Conservation (phyloP, 1,140 invertebrate genomes). For the Lordiphosa collinella region DNA sequence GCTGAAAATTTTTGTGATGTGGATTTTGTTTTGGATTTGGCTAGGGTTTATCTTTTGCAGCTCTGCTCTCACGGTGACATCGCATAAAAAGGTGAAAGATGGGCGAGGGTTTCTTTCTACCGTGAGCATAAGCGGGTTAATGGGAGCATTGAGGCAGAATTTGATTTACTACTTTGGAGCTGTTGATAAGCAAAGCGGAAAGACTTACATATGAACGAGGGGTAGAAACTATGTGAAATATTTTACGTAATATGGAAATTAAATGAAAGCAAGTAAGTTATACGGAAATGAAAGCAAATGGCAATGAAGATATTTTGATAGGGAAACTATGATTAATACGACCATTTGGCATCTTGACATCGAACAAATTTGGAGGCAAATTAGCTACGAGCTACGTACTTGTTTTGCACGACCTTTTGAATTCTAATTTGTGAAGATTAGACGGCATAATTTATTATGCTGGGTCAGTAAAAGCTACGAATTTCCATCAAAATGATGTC, state of each 20-base stretch:
- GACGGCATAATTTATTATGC: too few relatives aligned
- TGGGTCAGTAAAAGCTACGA: too few relatives aligned
- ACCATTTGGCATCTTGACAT: too few relatives aligned
- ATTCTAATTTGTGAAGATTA: too few relatives aligned
- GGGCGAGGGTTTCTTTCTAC: conserved; percentile 10
- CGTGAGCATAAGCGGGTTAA: conserved; percentile 5
- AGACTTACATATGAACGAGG: background rate
- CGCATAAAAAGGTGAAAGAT: conserved; percentile 62
- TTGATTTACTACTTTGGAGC: conserved; percentile 60
- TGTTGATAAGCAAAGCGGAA: conserved; percentile 43
- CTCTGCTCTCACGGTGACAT: conserved; percentile 46
- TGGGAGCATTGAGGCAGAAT: conserved; percentile 53
- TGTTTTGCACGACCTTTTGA: too few relatives aligned
- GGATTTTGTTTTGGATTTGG: conserved; percentile 73
- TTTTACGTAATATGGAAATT: conserved; percentile 3
- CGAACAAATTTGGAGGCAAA: too few relatives aligned
- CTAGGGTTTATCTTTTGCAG: conserved; percentile 63
- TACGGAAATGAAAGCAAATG: background rate
- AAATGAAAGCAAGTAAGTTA: background rate
- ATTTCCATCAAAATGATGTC: too few relatives aligned
- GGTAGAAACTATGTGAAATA: background rate
- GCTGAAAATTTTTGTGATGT: conserved; percentile 34
- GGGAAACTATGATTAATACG: too few relatives aligned
- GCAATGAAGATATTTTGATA: background rate
- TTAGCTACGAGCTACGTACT: too few relatives aligned